Conservation (phyloP, 64 coral and sea anemone genomes). For the Catalaphyllia jardinei region DNA sequence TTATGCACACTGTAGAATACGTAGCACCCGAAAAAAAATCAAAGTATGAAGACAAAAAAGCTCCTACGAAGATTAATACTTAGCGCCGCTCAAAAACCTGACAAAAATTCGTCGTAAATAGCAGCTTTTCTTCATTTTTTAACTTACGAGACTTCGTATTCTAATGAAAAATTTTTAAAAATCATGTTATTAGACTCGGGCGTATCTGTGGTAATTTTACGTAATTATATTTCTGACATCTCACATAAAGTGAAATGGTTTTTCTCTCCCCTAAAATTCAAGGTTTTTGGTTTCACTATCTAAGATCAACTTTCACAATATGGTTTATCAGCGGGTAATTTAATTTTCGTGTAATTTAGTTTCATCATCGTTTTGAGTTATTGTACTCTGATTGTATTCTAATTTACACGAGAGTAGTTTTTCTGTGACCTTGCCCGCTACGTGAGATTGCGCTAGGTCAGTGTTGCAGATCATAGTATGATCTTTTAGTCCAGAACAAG, state of each 20-base stretch:
- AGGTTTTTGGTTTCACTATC: background rate
- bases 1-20: too few relatives aligned
- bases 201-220: background rate
- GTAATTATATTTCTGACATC: background rate
- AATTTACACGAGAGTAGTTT: background rate
- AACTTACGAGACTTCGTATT: too few relatives aligned
- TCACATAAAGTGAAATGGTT: background rate
- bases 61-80: too few relatives aligned
- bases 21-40: too few relatives aligned
- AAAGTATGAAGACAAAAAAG: too few relatives aligned
- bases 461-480: background rate
- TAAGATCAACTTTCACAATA: background rate
- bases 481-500: background rate
- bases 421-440: background rate
- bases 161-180: background rate
- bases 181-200: background rate
- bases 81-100: too few relatives aligned
- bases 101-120: too few relatives aligned
- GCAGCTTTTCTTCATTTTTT: too few relatives aligned
- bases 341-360: background rate
- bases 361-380: conserved; percentile 1
- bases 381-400: background rate
- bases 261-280: background rate
- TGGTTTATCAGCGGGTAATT: background rate
- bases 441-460: background rate